phyloP scores from a whole-genome alignment of 2,113 vertebrate species.

The Eudyptes chrysolophus region DNA sequence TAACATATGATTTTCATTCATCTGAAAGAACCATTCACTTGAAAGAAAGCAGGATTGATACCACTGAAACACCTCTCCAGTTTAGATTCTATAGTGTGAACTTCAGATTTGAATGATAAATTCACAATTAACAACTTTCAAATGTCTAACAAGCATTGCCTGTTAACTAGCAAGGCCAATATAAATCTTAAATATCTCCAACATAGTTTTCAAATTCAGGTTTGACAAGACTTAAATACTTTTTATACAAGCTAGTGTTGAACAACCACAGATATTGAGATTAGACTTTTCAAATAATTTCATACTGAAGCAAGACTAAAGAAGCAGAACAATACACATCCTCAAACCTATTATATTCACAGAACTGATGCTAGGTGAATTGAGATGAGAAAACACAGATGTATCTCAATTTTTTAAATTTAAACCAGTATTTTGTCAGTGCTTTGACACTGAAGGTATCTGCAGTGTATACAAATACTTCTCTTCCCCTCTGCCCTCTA shows the following conservation, averaged over 20 bases:
- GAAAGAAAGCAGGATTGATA: neutral
- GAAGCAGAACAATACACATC: neutral
- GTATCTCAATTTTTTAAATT: neutral
- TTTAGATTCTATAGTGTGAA: neutral
- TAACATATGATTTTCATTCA: neutral
- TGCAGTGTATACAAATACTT: neutral
- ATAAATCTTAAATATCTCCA: neutral
- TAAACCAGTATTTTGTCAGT: neutral
- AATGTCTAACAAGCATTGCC: neutral
- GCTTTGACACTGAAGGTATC: neutral
- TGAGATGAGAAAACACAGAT: neutral
- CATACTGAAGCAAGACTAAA: neutral
- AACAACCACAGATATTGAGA: neutral
- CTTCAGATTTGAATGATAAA: neutral
- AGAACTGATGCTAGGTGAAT: neutral
- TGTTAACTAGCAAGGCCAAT: neutral
- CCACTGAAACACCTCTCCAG: neutral
- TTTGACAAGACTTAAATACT: neutral
- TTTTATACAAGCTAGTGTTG: neutral
- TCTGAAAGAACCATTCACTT: neutral
- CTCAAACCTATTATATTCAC: neutral
- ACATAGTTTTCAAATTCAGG: neutral
- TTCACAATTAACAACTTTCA: neutral
- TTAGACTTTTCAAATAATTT: neutral
- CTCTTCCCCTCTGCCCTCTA: neutral